Conservation (phyloP, 2,797 vertebrate species). For the Brachymystax lenok region DNA sequence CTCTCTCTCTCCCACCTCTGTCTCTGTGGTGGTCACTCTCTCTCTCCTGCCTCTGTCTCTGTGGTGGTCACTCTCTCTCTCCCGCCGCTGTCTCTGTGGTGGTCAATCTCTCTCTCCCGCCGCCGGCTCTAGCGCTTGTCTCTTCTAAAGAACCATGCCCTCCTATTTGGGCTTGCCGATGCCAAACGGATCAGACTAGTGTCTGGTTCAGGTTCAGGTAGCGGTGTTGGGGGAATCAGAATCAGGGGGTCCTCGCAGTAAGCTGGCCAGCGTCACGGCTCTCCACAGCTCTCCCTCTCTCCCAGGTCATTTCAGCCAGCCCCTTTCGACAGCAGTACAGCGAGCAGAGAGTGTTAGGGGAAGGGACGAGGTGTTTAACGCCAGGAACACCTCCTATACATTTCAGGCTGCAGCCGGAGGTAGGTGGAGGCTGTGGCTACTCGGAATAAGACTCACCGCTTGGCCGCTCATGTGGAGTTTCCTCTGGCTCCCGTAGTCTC, state of each 20-base stretch:
- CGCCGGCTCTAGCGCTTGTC: constrained; percentile 59
- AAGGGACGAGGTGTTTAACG: constrained; percentile 14
- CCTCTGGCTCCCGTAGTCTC: constrained; percentile 32
- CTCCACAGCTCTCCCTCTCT: constrained; percentile 63
- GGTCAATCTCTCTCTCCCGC: constrained; percentile 52
- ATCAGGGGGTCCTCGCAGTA: constrained; percentile 64
- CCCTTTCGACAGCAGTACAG: constrained; percentile 62
- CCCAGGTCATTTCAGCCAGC: constrained; percentile 66
- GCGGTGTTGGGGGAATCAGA: constrained; percentile 32
- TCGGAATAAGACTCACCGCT: constrained; percentile 36
- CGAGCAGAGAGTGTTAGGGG: constrained; percentile 21
- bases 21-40: constrained; percentile 44
- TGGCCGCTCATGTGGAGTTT: constrained; percentile 9
- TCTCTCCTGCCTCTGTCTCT: constrained; percentile 52
- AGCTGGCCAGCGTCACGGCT: constrained; percentile 62
- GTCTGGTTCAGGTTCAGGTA: constrained; percentile 38
- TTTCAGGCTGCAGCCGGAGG: constrained; percentile 65
- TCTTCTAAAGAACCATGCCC: constrained; percentile 64
- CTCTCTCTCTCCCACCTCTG: too few species aligned
- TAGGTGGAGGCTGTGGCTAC: constrained; percentile 61
- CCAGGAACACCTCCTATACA: constrained; percentile 67
- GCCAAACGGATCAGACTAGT: constrained; percentile 36
- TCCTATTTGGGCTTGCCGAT: constrained; percentile 68
- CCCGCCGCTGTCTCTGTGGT: constrained; percentile 13
- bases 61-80: too few species aligned